Evolutionary conservation across 2,888 invertebrate species (phyloP).

Genomic region (Rhagonycha lutea): DNA sequence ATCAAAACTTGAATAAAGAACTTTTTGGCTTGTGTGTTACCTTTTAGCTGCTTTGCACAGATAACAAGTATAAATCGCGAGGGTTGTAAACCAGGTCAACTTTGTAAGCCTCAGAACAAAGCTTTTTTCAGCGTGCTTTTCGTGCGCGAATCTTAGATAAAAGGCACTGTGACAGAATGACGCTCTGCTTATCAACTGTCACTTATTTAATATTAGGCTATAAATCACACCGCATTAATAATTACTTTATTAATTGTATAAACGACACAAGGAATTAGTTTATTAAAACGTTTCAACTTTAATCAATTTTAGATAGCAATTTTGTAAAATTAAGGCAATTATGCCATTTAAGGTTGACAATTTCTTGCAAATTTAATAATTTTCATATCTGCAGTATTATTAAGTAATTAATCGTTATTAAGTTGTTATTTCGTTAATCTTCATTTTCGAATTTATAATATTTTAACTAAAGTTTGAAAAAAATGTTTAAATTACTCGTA

Average conservation of each 20-base stretch:
- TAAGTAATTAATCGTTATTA: neutral
- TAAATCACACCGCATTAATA: conserved; percentile 2
- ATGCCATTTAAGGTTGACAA: neutral
- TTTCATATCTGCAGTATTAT: neutral
- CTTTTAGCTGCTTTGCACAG: conserved; percentile 21
- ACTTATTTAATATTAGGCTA: conserved; percentile 8
- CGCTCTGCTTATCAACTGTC: conserved; percentile 15
- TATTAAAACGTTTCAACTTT: neutral
- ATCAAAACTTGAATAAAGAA: conserved; percentile 4
- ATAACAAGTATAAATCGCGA: conserved; percentile 30
- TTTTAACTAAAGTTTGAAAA: neutral
- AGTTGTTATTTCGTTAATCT: neutral
- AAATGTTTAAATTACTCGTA: no score
- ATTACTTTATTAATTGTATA: neutral
- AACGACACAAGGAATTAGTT: neutral
- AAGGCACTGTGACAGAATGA: conserved; percentile 17
- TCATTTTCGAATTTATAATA: neutral
- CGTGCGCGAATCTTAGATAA: conserved; percentile 19
- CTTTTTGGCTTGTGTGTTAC: conserved; percentile 10
- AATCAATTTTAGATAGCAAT: neutral
- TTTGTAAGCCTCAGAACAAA: conserved; percentile 20
- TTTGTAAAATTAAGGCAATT: neutral
- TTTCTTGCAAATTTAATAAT: neutral
- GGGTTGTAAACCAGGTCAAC: conserved; percentile 21
- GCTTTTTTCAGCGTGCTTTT: conserved; percentile 17